A percentile compares a stretch with the other conserved stretches of the same genome.
Evolutionary conservation across 1,140 invertebrate genomes (phyloP).

Genomic region (Bombus superbus): DNA sequence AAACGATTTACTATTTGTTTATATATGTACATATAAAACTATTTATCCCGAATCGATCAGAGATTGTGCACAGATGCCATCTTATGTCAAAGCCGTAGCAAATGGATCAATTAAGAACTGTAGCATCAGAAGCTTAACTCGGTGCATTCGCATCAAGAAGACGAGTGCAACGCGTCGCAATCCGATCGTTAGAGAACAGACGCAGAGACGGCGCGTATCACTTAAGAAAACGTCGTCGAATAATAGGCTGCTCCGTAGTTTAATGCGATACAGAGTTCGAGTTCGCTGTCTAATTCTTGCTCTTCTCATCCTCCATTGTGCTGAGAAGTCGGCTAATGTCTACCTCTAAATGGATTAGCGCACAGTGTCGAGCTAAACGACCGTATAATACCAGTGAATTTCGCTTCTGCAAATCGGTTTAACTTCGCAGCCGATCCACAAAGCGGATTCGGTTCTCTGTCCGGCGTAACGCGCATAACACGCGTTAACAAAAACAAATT

Average conservation of each 20-base stretch:
- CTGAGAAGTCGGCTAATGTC: conserved; percentile 55
- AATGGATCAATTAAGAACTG: not conserved
- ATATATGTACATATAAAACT: too few species aligned
- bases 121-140: not conserved
- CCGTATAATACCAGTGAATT: conserved; percentile 51
- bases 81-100: not conserved
- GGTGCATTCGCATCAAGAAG: not conserved
- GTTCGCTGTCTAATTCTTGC: conserved; percentile 57
- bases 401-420: conserved; percentile 59
- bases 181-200: not conserved
- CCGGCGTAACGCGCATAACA: not conserved
- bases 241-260: not conserved
- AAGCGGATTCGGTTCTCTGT: not conserved
- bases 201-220: not conserved
- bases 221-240: conserved; percentile 46
- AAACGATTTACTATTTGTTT: not conserved
- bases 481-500: conserved; percentile 43
- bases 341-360: conserved; percentile 65
- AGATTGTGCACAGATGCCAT: not conserved
- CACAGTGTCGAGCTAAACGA: conserved; percentile 52
- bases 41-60: not conserved
- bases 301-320: not conserved
- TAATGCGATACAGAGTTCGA: conserved; percentile 46
- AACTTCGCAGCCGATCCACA: conserved; percentile 18
- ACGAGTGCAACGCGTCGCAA: not conserved